Evolutionary conservation across 2,888 invertebrate genomes (phyloP).

Genomic region (Electrophaes corylata): DNA sequence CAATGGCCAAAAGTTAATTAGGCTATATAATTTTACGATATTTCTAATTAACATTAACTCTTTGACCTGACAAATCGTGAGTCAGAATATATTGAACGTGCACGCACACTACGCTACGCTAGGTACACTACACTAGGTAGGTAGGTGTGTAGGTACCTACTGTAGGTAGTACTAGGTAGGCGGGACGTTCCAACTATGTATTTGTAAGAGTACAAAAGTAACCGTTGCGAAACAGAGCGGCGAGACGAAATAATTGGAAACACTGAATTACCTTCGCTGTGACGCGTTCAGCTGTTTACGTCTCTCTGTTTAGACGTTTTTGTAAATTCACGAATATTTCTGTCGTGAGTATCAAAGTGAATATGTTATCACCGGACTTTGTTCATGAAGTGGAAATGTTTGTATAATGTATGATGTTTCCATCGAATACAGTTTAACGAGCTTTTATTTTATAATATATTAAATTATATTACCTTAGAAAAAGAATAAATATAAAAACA

Average conservation of each 20-base stretch:
- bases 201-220: slow-evolving; percentile 19
- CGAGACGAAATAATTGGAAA: slow-evolving; percentile 13
- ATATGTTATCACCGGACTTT: neutral
- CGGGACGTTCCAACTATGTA: neutral
- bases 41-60: slow-evolving; percentile 22
- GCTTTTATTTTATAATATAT: too few species aligned
- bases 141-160: neutral
- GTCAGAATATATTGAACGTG: neutral
- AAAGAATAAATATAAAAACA: too few species aligned
- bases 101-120: too few species aligned
- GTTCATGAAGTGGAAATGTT: neutral
- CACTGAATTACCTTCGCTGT: slow-evolving; percentile 9
- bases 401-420: neutral
- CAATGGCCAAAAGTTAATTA: slow-evolving; percentile 24
- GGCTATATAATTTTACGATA: slow-evolving; percentile 24
- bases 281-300: slow-evolving; percentile 6
- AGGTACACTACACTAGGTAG: too few species aligned
- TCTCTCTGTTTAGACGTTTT: slow-evolving; percentile 9
- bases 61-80: slow-evolving; percentile 15
- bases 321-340: slow-evolving; percentile 1
- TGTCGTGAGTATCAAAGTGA: neutral
- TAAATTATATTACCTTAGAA: too few species aligned
- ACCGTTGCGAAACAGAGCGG: slow-evolving; percentile 14
- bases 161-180: neutral
- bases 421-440: neutral